Base-by-base conservation (phyloP, 2,888 invertebrate genomes). In the Caradrina clavipalpis region DNA sequence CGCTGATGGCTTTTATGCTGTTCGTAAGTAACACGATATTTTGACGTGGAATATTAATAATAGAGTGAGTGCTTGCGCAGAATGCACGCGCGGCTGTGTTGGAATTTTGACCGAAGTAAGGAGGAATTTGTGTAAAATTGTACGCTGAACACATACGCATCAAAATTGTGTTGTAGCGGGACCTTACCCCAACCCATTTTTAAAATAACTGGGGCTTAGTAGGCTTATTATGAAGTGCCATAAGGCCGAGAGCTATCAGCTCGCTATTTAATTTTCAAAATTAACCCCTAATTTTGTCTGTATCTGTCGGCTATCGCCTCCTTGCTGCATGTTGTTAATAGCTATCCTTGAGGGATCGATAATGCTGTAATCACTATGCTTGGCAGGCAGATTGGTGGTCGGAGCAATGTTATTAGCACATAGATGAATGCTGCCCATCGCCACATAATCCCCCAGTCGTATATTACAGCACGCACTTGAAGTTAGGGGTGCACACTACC, bases 1-100 rank as follows among this genome's bases (percentile, higher is more conserved):
- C 58, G 67, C 63, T 78, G 80, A 69, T 74, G 81, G 74, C 65
- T 80, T 83, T 80, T 71, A 77, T 76, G 78, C 26, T 74, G 62
- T 66, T 78, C 55, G 55, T 69, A 69, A 67, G 70, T 80, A 72
- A 75, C 69, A 69, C 54, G 72, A 69, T 74, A 78, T 73, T 73
- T 73, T 73, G 78, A 75, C 72, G 64, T 54, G 65, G 31, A 53
- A 47, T 72, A 57, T 75, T 74, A 61, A 73, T 81, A 59, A 66
- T 73, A 65, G 57, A 65, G 67, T 72, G 39, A 66, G 69, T 67
- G 53, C 62, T 61, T 45, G 59, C n/a, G 53, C 51, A 55, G 54
- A 61, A 50, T 78, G 66, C 63, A 78, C 31, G 53, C 50, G 55
- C 31, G n/a, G 42, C 15, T 58, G 58, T 47, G 51, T 22, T 49